These are phyloP conservation scores for Palythoa grandis DNA, from an alignment of 92 coral and sea anemone species.

Conservation along the genomic window DNA sequence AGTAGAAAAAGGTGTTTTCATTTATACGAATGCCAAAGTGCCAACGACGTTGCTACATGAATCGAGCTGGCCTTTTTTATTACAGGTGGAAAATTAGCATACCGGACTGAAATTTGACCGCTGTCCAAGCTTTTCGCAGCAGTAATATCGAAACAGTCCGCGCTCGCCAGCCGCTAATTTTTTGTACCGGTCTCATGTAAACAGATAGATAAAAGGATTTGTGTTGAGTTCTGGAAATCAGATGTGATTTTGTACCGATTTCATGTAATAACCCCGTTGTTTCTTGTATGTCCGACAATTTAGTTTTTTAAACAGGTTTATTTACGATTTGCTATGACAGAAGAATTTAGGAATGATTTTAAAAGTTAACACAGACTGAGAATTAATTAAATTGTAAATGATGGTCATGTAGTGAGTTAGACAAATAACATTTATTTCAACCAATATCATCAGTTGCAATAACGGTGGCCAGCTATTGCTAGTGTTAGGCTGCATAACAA, in stretches of 20 bases:
- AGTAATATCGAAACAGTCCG: background rate
- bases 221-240: background rate
- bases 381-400: background rate
- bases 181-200: background rate
- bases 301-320: background rate
- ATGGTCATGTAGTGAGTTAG: background rate
- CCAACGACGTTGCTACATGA: too few relatives aligned
- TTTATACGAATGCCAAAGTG: too few relatives aligned
- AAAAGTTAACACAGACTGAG: background rate
- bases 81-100: background rate
- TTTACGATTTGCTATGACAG: background rate
- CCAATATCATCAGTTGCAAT: background rate
- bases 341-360: background rate
- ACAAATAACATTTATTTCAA: background rate
- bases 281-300: background rate
- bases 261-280: background rate
- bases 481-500: constrained; percentile 24
- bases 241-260: background rate
- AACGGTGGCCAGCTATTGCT: background rate
- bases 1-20: background rate
- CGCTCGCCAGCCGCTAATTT: background rate
- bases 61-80: too few relatives aligned
- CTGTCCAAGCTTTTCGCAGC: background rate
- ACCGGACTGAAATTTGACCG: background rate
- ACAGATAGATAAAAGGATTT: background rate